A percentile compares a stretch with the other conserved stretches of the same genome.
phyloP scores from a whole-genome alignment of 2,113 vertebrate species.

The Bungarus multicinctus region DNA sequence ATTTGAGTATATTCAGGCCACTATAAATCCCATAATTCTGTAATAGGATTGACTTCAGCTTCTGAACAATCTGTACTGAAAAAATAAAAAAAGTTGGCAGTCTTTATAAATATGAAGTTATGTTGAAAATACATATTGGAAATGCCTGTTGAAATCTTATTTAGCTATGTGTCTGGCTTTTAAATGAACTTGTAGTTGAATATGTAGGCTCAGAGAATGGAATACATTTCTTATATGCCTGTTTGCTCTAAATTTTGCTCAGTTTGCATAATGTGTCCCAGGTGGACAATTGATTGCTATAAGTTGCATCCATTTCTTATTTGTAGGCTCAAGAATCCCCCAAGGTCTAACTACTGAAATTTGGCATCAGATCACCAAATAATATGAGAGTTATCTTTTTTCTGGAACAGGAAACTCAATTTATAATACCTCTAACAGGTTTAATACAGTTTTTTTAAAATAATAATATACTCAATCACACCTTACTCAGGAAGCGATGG shows the following conservation, averaged over 20 bases:
- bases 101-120: background rate
- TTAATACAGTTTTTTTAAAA: background rate
- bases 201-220: background rate
- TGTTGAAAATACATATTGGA: background rate
- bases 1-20: background rate
- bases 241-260: background rate
- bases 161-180: background rate
- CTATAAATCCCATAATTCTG: background rate
- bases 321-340: background rate
- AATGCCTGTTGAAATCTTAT: background rate
- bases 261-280: background rate
- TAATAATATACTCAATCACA: background rate
- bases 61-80: background rate
- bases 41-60: background rate
- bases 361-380: background rate
- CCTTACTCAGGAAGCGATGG: background rate
- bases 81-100: background rate
- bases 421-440: background rate
- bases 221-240: background rate
- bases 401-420: background rate
- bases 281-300: background rate
- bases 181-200: background rate
- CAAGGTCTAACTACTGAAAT: background rate
- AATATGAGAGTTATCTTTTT: background rate
- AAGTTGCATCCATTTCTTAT: background rate